Evolutionary conservation across 1,140 invertebrate genomes (phyloP), one percentile per base, ranked within the genome.

Genomic region (Drosophila rufa): DNA sequence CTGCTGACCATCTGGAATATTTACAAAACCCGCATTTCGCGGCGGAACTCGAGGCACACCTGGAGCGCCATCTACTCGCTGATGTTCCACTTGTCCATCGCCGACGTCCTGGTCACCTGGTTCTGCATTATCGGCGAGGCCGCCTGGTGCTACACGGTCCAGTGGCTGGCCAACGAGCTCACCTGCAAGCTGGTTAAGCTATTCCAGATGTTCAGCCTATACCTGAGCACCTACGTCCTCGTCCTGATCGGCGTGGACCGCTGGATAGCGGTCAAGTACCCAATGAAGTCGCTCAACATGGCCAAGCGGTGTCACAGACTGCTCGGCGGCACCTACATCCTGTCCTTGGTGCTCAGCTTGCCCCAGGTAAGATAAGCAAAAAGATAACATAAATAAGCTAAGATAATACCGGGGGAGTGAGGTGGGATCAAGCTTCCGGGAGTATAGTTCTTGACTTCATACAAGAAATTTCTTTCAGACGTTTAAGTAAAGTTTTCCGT

Each of bases 171-270:
- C 5, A 97, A 96, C 4, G 96, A 97, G 79, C 86, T 95, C 2
- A 94, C 95, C 30, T 98, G 97, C 92, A 97, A 97, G 93, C 64
- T 96, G 15, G 95, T 97, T 76, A 98, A 97, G 92, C 97, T 96
- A 80, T 92, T 96, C 15, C 96, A 97, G 93, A 96, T 97, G 95
- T 96, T 97, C 82, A 95, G 96, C 55, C 93, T 97, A 7, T 97
- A 97, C 92, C 93, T 97, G n/a, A 97, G 96, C 46, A 97, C 97
- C 1, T 97, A 97, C 90, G 95, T 97, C 25, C 93, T 97, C 22
- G 96, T 97, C 5, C 94, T 97, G 11, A 97, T 97, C 75, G 96
- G 96, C 7, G 94, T 97, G 27, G 97, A 97, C 84, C 94, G 97
- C 56, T 97, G 96, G 93, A 93, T 96, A 43, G 97, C 96, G 1